These are phyloP conservation scores for Fragum fragum DNA, from an alignment of 2,888 invertebrate species.

Conservation along the genomic window DNA sequence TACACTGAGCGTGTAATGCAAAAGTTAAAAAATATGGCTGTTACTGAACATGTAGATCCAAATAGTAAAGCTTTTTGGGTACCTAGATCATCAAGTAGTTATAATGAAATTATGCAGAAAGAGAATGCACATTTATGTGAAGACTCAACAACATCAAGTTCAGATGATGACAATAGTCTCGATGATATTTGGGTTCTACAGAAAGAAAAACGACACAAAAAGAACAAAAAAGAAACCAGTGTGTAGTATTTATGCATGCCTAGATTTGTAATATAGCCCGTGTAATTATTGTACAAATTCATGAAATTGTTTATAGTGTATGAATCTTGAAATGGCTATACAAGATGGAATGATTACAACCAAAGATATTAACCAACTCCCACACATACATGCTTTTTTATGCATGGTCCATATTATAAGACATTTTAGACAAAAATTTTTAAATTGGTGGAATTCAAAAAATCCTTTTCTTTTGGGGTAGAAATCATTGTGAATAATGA, in stretches of 20 bases:
- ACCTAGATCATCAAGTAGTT: conserved; percentile 79
- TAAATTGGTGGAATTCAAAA: no score
- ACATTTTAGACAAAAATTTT: no score
- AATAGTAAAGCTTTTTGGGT: conserved; percentile 77
- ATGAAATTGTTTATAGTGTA: no score
- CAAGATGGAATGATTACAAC: no score
- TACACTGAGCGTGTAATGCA: conserved; percentile 81
- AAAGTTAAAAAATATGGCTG: conserved; percentile 79
- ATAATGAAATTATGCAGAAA: conserved; percentile 68
- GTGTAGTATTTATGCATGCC: conserved; percentile 68
- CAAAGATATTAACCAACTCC: no score
- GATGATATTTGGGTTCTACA: conserved; percentile 83
- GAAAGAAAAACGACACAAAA: conserved; percentile 72
- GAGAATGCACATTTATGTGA: conserved; percentile 73
- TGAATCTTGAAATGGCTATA: no score
- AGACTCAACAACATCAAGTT: conserved; percentile 72
- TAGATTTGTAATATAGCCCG: not conserved
- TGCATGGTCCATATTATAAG: no score
- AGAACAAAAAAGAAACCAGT: conserved; percentile 85
- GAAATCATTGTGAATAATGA: no score
- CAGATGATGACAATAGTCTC: conserved; percentile 77
- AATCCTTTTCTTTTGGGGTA: no score
- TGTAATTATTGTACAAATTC: not conserved
- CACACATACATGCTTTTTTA: no score
- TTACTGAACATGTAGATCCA: conserved; percentile 72